Base-by-base conservation (phyloP, 2,888 invertebrate species). In the Callyntrura sp. region DNA sequence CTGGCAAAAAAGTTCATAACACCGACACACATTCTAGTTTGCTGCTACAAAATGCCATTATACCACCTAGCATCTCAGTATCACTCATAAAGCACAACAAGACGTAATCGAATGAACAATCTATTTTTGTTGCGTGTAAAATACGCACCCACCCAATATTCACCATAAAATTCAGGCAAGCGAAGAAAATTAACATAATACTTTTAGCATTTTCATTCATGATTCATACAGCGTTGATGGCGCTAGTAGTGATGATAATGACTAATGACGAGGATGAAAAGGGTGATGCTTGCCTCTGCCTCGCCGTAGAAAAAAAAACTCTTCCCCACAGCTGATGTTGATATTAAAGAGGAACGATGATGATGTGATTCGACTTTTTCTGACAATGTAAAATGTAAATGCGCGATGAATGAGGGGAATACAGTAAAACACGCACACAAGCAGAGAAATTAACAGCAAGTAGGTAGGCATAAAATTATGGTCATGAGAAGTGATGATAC, bases 131-230 rank as follows among this genome's bases (percentile, higher is more conserved):
- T 73, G 51, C 20, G 78, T 78, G 78, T 62, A 86, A 79, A 86
- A 17, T 60, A 35, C 35, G 87, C 87, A 87, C 81, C 68, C 87
- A 82, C 87, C 87, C 87, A 86, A 87, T 81, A 70, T 73, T 87
- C 81, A 43, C 87, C 87, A 87, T 87, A 87, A 87, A 87, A 82
- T 60, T 68, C 57, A 87, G 73, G 45, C 81, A 87, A 87, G 68
- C 87, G 57, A 57, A 17, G 68, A 28, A 79, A 73, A 73, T 73
- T 73, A 84, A 48, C 82, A 82, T 82, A 82, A 82, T 82, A 73
- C 48, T 73, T 73, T 70, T 70, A 48, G 73, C 55, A 78, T 23
- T 28, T 79, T 79, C 57, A 60, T 57, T 48, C 73, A 73, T 73
- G 23, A 23, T 68, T 35, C 35, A 23, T 68, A n/a, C n/a, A 17